Conservation (phyloP, 2,888 invertebrate genomes). For the Congeria kusceri region DNA sequence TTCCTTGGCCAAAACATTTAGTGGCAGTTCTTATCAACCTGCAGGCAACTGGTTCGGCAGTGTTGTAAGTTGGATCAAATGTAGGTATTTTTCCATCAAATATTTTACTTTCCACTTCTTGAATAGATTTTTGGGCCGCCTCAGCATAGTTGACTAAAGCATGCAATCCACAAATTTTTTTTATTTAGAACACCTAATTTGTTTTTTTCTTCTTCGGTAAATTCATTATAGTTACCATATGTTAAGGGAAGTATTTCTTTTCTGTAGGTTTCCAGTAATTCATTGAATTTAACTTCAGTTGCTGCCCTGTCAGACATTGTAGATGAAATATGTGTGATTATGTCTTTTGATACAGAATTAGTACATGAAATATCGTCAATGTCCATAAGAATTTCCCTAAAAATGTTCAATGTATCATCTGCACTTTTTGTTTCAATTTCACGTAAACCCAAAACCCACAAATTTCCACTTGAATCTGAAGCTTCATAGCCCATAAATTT, state of each 20-base stretch:
- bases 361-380: conserved; percentile 23
- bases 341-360: conserved; percentile 26
- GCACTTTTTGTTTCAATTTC: conserved; percentile 49
- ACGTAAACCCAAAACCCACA: conserved; percentile 41
- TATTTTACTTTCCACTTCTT: conserved; percentile 25
- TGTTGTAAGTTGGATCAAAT: conserved; percentile 24
- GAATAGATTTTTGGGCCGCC: conserved; percentile 36
- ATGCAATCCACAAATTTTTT: conserved; percentile 54
- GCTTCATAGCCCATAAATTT: conserved; percentile 45
- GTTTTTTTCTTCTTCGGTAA: conserved; percentile 33
- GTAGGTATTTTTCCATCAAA: conserved; percentile 23
- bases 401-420: conserved; percentile 27
- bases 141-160: conserved; percentile 52
- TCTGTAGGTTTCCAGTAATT: conserved; percentile 25
- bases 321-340: conserved; percentile 29
- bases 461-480: conserved; percentile 33
- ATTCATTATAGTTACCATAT: conserved; percentile 41
- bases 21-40: conserved; percentile 41
- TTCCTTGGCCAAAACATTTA: conserved; percentile 41
- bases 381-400: conserved; percentile 48
- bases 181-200: conserved; percentile 13
- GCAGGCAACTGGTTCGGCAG: conserved; percentile 30
- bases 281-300: conserved; percentile 51
- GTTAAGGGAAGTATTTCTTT: conserved; percentile 33
- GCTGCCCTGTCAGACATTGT: conserved; percentile 58